Base-by-base conservation (phyloP, 2,888 invertebrate genomes). In the Aphidius colemani region DNA sequence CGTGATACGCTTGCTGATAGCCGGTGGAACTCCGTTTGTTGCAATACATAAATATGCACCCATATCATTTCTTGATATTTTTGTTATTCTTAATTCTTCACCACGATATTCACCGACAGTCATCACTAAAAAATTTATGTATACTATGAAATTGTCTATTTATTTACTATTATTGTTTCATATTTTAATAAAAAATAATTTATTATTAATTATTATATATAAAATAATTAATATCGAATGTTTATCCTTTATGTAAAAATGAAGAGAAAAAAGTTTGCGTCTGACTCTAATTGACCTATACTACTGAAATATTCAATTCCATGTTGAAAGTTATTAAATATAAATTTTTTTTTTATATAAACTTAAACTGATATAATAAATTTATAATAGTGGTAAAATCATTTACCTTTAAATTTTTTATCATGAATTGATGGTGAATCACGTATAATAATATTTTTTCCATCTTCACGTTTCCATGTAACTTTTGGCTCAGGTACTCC, bases 31-130 rank as follows among this genome's bases (percentile, higher is more conserved):
- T 41, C 93, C 92, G 76, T 95, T 95, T 73, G 91, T 90, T 51
- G 95, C 95, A 72, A 95, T 94, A 84, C 95, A 95, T 74, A 94
- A 86, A 84, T 95, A 95, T 67, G 92, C 90, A 11, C 95, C 94
- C 94, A 95, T 95, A 81, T 95, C 94, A 53, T 91, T 90, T 67
- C 95, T 88, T 64, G 92, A 90, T 81, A 95, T 90, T 84, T 93
- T 94, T 71, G 87, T 85, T 69, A 95, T 85, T 68, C 88, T 89
- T 73, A 95, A 84, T 64, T 89, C 87, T 80, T 92, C 92, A 66
- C 93, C 93, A 76, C 91, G 89, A 80, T 86, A 90, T 63, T 88
- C 86, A 63, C 87, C 69, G 64, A 84, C 82, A 39, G 70, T 61
- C 40, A 58, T 84, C 65, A 88, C 90, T 91, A 86, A 64, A 84